A percentile compares a stretch with the other conserved stretches of the same genome.
Conservation (phyloP, 2,888 invertebrate genomes). For the Hemistola chrysoprasaria region DNA sequence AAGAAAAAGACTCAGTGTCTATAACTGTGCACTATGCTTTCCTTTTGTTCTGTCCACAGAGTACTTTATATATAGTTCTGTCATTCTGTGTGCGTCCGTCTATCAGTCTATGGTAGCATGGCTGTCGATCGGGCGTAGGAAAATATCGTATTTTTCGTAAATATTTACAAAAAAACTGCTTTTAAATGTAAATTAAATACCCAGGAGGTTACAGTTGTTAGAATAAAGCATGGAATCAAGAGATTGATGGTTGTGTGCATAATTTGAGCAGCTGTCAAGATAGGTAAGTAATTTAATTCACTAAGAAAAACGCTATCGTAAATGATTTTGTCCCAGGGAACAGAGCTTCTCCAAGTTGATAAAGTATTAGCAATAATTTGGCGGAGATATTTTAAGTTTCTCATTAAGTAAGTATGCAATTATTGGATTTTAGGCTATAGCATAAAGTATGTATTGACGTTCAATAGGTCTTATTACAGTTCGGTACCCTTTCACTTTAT, state of each 20-base stretch:
- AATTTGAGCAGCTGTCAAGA: conserved; percentile 47
- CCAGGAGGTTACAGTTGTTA: conserved; percentile 35
- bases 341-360: conserved; percentile 34
- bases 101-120: conserved; percentile 53
- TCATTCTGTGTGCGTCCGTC: conserved; percentile 1
- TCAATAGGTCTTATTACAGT: conserved; percentile 46
- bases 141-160: conserved; percentile 52
- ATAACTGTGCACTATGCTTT: too few species aligned
- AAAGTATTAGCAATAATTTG: conserved; percentile 8
- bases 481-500: conserved; percentile 79
- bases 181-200: conserved; percentile 43
- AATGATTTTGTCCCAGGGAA: conserved; percentile 35
- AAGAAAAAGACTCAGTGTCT: too few species aligned
- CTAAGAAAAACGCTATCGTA: conserved; percentile 43
- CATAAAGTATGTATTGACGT: conserved; percentile 27
- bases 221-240: conserved; percentile 59
- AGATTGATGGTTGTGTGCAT: conserved; percentile 52
- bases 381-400: conserved; percentile 3
- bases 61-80: too few species aligned
- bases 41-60: too few species aligned
- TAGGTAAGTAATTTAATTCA: conserved; percentile 61
- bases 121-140: conserved; percentile 67
- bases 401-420: too few species aligned
- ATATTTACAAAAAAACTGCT: conserved; percentile 49
- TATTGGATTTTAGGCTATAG: too few species aligned